Conservation (phyloP, 2,113 vertebrate species). For the Prietella phreatophila region DNA sequence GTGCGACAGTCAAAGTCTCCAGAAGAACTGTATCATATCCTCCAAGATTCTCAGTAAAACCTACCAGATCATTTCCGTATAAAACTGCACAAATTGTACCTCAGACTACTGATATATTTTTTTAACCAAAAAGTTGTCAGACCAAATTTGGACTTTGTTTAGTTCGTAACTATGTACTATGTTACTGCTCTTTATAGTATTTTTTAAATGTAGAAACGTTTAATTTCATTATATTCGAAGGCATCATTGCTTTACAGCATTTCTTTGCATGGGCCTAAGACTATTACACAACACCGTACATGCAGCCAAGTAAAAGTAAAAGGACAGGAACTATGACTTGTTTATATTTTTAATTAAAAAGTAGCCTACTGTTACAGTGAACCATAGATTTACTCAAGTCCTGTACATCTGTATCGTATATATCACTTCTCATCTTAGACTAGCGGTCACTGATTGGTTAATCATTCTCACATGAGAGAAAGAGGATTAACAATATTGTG, state of each 20-base stretch:
- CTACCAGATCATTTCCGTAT: no score
- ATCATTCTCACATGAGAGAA: constrained; percentile 12
- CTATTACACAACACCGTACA: no score
- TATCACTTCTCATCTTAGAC: background rate
- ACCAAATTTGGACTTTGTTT: background rate
- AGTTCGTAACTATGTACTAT: background rate
- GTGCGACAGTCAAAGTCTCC: no score
- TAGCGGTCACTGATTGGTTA: constrained; percentile 17
- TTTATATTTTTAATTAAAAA: background rate
- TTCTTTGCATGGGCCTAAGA: no score
- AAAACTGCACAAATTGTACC: no score
- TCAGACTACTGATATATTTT: background rate
- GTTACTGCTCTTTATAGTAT: background rate
- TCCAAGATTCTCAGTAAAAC: no score
- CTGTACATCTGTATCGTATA: background rate
- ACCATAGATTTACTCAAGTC: background rate
- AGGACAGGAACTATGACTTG: background rate
- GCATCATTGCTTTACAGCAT: no score
- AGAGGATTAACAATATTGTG: constrained; percentile 47
- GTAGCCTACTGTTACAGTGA: background rate
- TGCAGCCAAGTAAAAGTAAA: background rate
- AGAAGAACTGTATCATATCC: no score
- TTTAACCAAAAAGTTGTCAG: background rate
- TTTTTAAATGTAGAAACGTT: background rate
- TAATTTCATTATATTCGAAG: background rate